These are phyloP conservation scores for Clepsis dumicolana DNA, from an alignment of 2,888 invertebrate species.

Conservation along the genomic window DNA sequence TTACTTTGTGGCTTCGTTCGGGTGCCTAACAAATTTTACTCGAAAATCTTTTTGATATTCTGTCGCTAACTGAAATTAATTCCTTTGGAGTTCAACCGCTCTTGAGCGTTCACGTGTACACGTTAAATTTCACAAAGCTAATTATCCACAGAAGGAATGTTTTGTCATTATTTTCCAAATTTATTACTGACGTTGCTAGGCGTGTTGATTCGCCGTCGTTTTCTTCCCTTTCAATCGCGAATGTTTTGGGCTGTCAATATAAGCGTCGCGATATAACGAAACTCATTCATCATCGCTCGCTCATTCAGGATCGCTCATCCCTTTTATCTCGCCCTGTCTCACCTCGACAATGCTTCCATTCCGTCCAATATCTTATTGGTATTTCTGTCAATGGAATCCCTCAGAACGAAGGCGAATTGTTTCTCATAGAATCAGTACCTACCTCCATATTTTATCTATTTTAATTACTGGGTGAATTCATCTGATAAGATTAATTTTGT, in stretches of 20 bases:
- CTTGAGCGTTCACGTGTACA: background rate
- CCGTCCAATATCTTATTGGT: constrained; percentile 35
- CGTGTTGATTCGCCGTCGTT: background rate
- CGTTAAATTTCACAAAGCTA: too few relatives aligned
- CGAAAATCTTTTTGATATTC: background rate
- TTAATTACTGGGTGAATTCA: constrained; percentile 8
- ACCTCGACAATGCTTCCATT: constrained; percentile 33
- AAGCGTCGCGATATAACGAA: constrained; percentile 8
- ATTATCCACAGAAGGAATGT: too few relatives aligned
- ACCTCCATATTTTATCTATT: constrained; percentile 21
- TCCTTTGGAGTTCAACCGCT: background rate
- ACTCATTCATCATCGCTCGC: constrained; percentile 35
- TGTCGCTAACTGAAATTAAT: background rate
- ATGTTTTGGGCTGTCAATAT: constrained; percentile 2
- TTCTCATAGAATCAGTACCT: constrained; percentile 27
- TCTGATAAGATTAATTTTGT: background rate
- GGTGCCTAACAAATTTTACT: background rate
- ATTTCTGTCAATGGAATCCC: constrained; percentile 33
- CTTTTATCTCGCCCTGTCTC: constrained; percentile 29
- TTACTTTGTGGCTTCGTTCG: constrained; percentile 30
- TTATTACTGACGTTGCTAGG: background rate
- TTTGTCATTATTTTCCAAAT: background rate
- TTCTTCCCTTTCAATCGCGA: background rate
- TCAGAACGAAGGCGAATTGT: constrained; percentile 25
- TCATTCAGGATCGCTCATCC: constrained; percentile 29